These are phyloP conservation scores for Dromaius novaehollandiae DNA, from an alignment of 2,113 vertebrate genomes.

Conservation along the genomic window DNA sequence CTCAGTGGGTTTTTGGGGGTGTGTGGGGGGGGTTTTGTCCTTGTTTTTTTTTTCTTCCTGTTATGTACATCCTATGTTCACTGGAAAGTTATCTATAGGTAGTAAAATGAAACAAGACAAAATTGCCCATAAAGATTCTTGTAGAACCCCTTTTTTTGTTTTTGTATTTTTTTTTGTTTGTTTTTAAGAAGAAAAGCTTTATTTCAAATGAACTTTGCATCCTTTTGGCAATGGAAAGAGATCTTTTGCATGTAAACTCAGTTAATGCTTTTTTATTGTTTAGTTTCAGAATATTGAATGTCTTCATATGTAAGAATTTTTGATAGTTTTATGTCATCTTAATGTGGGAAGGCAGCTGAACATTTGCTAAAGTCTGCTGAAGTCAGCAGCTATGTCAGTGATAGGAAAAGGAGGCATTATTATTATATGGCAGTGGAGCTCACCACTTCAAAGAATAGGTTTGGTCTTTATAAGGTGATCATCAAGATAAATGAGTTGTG, in stretches of 20 bases:
- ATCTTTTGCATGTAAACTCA: neutral
- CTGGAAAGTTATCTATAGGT: neutral
- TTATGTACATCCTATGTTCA: neutral
- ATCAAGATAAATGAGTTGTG: neutral
- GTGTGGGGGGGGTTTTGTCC: no score
- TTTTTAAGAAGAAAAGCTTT: neutral
- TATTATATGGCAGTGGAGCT: neutral
- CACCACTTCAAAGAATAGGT: neutral
- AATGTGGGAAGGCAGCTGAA: neutral
- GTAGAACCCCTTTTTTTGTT: neutral
- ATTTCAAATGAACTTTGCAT: neutral
- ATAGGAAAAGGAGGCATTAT: neutral
- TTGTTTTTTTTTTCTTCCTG: neutral
- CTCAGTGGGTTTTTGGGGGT: no score
- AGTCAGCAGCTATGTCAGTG: neutral
- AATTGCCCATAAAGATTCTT: neutral
- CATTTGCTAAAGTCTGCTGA: neutral
- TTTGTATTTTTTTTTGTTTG: no score
- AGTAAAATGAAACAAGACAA: neutral
- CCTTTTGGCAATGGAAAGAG: neutral
- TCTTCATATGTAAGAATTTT: neutral
- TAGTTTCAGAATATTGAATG: neutral
- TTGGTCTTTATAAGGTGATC: neutral
- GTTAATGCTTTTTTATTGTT: neutral
- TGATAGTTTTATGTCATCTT: neutral